Evolutionary conservation across 2,888 invertebrate genomes (phyloP), one percentile per base, ranked within the genome.

Genomic region (Panopea generosa): DNA sequence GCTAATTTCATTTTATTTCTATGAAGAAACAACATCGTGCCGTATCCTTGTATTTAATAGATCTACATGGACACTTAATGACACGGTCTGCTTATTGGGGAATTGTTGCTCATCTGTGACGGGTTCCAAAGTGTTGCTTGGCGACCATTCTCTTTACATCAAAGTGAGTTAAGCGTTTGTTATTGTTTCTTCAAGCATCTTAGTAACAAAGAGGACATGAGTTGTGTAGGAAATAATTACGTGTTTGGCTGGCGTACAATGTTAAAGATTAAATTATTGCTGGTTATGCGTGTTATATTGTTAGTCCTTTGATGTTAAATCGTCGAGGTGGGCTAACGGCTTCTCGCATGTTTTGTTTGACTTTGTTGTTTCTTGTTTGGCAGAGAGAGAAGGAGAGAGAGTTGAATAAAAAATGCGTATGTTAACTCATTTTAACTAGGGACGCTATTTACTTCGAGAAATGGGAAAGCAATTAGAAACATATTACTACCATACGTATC

Each of bases 21-120:
- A 33, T 33, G 33, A 33, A 33, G 33, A 33, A 33, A 11, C 33
- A 7, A 33, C 6, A 33, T 33, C 33, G 11, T 7, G 33, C 4
- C 11, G 11, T 33, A 33, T 45, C 6, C 45, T 55, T 55, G 43
- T 55, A 45, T 47, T 55, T 56, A 33, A 55, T 45, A 40, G 43
- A 65, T 56, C 65, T 56, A 65, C 26, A 47, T 55, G 47, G 65
- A 47, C 52, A 69, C 33, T 53, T 59, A 75, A 79, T 79, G 79
- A 68, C 59, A 43, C 49, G 79, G 75, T 79, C 79, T 75, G 75
- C 53, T 68, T 63, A 57, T 22, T 38, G 18, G 27, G 33, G 49
- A 60, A 75, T 72, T 68, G 65, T 68, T 52, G 71, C 45, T 72
- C 65, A 59, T 50, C 79, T 65, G 66, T 79, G 65, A 71, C 70